These are phyloP conservation scores for Drosophila erecta DNA, from an alignment of 1,140 invertebrate genomes.

Conservation along the genomic window DNA sequence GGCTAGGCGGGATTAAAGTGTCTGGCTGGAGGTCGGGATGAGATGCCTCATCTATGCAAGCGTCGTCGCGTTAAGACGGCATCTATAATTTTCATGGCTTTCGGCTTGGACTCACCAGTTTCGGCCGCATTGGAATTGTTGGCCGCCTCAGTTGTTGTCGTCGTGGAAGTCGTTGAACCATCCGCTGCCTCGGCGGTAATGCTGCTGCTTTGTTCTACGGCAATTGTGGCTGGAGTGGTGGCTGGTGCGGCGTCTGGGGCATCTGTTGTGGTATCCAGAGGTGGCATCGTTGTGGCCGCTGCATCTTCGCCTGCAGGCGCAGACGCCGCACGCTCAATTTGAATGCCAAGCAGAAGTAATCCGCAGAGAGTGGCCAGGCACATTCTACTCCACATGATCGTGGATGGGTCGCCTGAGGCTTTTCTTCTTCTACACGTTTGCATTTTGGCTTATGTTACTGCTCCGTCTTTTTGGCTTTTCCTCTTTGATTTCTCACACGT, in stretches of 20 bases:
- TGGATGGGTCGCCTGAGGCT: slow-evolving; percentile 50
- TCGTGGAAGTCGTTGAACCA: slow-evolving; percentile 75
- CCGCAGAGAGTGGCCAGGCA: slow-evolving; percentile 65
- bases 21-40: slow-evolving; percentile 40
- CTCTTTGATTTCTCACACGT: slow-evolving; percentile 64
- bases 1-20: slow-evolving; percentile 65
- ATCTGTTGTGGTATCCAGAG: slow-evolving; percentile 62
- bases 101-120: slow-evolving; percentile 69
- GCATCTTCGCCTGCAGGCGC: slow-evolving; percentile 77
- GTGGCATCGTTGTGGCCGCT: slow-evolving; percentile 52
- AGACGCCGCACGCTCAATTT: slow-evolving; percentile 75
- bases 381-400: slow-evolving; percentile 58
- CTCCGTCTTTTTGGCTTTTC: slow-evolving; percentile 17
- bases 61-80: slow-evolving; percentile 34
- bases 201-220: slow-evolving; percentile 65
- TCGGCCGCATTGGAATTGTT: slow-evolving; percentile 70
- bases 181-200: slow-evolving; percentile 42
- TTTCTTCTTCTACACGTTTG: slow-evolving; percentile 71
- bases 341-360: slow-evolving; percentile 77
- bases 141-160: slow-evolving; percentile 39
- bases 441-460: slow-evolving; percentile 52
- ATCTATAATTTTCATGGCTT: slow-evolving; percentile 75
- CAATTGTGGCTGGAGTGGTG: slow-evolving; percentile 59
- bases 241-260: slow-evolving; percentile 17
- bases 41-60: slow-evolving; percentile 42